These are phyloP conservation scores for Nycticryphes semicollaris DNA, from an alignment of 2,113 vertebrate species.

Conservation along the genomic window DNA sequence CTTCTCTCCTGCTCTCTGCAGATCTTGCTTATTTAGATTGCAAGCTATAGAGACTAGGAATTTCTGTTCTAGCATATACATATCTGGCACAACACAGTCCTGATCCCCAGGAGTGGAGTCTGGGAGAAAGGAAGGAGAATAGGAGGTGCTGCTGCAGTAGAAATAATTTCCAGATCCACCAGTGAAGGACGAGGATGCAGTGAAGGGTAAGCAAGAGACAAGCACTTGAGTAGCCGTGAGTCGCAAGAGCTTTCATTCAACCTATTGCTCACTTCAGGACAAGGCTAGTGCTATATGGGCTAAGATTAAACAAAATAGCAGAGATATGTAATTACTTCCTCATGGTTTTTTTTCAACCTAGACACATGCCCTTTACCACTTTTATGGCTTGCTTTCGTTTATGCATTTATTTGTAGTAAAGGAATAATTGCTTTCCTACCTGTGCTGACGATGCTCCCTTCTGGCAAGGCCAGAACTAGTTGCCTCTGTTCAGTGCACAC, in stretches of 20 bases:
- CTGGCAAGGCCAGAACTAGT: not conserved
- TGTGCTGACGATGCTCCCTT: not conserved
- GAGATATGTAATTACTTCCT: constrained; percentile 43
- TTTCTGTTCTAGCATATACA: not conserved
- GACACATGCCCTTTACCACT: constrained; percentile 23
- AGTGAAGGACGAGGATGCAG: not conserved
- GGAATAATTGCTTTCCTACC: constrained; percentile 12
- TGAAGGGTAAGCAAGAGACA: not conserved
- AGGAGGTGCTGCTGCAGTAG: not conserved
- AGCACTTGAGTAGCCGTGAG: not conserved
- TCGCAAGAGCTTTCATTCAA: not conserved
- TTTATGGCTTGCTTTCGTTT: constrained; percentile 38
- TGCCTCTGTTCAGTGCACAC: constrained; percentile 27
- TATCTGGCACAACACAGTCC: not conserved
- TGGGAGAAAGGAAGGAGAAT: not conserved
- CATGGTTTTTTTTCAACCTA: not conserved
- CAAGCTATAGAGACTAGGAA: not conserved
- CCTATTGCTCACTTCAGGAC: not conserved
- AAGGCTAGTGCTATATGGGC: not conserved
- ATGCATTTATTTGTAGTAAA: constrained; percentile 41
- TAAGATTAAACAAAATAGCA: constrained; percentile 48
- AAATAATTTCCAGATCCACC: not conserved
- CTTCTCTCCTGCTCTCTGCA: not conserved
- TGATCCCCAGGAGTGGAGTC: not conserved
- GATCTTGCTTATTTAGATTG: not conserved